Percentiles rank a stretch among this genome's conserved stretches.
Conservation (phyloP, 1,140 invertebrate genomes). For the Tenebrio molitor region DNA sequence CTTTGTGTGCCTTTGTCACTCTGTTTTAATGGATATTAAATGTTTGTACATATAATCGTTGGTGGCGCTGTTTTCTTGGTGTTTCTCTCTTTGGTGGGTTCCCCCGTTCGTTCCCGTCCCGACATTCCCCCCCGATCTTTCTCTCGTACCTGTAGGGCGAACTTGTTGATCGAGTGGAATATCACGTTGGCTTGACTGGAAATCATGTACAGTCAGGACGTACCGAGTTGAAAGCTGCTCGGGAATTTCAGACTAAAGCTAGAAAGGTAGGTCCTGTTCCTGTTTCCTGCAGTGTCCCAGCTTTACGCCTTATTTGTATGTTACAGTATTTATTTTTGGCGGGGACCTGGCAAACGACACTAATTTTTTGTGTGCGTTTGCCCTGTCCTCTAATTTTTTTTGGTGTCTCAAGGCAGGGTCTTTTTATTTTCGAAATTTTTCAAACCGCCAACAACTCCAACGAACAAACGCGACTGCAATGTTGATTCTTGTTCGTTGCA, state of each 20-base stretch:
- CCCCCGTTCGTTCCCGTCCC: conserved; percentile 45
- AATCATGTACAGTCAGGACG: conserved; percentile 87
- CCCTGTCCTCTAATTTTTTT: neutral
- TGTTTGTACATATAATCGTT: conserved; percentile 43
- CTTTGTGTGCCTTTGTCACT: conserved; percentile 65
- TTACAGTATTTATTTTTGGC: conserved; percentile 9
- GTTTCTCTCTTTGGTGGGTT: conserved; percentile 50
- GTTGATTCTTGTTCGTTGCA: too few relatives aligned
- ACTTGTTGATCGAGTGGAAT: conserved; percentile 93
- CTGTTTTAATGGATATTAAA: conserved; percentile 44
- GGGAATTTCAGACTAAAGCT: conserved; percentile 87
- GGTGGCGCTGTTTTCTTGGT: conserved; percentile 50
- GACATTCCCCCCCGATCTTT: conserved; percentile 41
- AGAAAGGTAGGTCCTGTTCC: conserved; percentile 80
- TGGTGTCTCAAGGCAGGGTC: conserved; percentile 20
- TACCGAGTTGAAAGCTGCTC: conserved; percentile 82
- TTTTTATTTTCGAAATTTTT: conserved; percentile 6
- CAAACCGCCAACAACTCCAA: too few relatives aligned
- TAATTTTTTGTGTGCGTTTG: too few relatives aligned
- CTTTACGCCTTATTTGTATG: conserved; percentile 25
- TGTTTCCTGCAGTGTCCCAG: neutral
- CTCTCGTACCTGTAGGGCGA: conserved; percentile 78
- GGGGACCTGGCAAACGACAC: neutral
- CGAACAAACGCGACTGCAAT: too few relatives aligned
- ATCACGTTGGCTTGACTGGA: conserved; percentile 85